These are phyloP conservation scores for Pteropus alecto DNA, from an alignment of 2,113 vertebrate genomes.

Conservation along the genomic window DNA sequence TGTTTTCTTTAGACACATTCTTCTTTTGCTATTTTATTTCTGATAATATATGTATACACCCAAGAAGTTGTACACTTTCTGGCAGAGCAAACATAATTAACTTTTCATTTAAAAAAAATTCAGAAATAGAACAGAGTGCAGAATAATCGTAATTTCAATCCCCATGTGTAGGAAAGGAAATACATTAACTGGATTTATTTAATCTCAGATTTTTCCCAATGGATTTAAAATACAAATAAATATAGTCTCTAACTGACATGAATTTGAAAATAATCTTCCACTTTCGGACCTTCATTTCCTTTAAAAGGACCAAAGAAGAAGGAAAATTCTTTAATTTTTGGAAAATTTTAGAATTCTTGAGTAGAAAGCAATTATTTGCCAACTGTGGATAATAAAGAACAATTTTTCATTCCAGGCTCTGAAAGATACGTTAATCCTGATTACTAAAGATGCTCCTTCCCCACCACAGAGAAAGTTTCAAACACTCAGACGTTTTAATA, in stretches of 20 bases:
- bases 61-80: neutral
- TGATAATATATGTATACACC: neutral
- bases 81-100: neutral
- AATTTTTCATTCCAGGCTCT: neutral
- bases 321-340: neutral
- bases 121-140: neutral
- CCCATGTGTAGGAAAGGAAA: neutral
- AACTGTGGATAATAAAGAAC: neutral
- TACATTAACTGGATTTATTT: constrained; percentile 12
- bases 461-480: neutral
- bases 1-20: neutral
- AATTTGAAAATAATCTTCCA: neutral
- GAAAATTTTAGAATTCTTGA: neutral
- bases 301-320: neutral
- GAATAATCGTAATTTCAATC: neutral
- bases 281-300: neutral
- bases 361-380: neutral
- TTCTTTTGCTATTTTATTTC: neutral
- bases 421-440: neutral
- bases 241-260: neutral
- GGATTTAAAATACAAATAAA: constrained; percentile 24
- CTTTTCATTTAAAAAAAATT: constrained; percentile 27
- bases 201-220: neutral
- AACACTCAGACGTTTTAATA: neutral
- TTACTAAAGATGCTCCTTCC: neutral